These are phyloP conservation scores for Rhyacophila evoluta DNA, from an alignment of 2,888 invertebrate species.

Conservation along the genomic window DNA sequence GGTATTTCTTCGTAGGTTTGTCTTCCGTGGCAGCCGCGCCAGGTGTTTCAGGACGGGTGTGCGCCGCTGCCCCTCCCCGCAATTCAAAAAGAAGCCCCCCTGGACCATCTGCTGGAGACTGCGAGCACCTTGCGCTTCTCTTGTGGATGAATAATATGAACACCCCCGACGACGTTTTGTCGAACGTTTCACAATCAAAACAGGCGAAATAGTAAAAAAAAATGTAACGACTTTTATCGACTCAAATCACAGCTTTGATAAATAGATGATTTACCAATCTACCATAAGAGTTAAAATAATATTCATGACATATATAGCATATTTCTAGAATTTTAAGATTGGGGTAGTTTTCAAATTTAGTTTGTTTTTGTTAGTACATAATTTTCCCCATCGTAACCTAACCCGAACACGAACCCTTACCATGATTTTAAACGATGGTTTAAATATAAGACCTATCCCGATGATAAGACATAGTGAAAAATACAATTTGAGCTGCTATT, in stretches of 20 bases:
- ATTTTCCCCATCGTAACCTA: too few relatives aligned
- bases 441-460: too few relatives aligned
- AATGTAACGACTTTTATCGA: background rate
- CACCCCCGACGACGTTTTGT: background rate
- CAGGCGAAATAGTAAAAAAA: background rate
- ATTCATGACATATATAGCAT: too few relatives aligned
- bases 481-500: too few relatives aligned
- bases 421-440: too few relatives aligned
- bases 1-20: background rate
- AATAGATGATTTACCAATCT: too few relatives aligned
- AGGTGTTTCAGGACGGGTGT: slow-evolving; percentile 17
- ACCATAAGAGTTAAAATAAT: too few relatives aligned
- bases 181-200: background rate
- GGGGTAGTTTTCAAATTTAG: too few relatives aligned
- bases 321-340: too few relatives aligned
- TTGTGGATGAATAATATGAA: background rate
- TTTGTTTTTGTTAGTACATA: too few relatives aligned
- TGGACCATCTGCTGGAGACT: slow-evolving; percentile 22
- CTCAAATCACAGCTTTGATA: background rate
- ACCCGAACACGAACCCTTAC: too few relatives aligned
- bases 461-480: too few relatives aligned
- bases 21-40: background rate
- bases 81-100: background rate
- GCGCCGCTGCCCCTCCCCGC: slow-evolving; percentile 14
- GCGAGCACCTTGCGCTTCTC: slow-evolving; percentile 3